phyloP scores from a whole-genome alignment of 1,140 invertebrate species.

The Pseudachorutes palmiensis region DNA sequence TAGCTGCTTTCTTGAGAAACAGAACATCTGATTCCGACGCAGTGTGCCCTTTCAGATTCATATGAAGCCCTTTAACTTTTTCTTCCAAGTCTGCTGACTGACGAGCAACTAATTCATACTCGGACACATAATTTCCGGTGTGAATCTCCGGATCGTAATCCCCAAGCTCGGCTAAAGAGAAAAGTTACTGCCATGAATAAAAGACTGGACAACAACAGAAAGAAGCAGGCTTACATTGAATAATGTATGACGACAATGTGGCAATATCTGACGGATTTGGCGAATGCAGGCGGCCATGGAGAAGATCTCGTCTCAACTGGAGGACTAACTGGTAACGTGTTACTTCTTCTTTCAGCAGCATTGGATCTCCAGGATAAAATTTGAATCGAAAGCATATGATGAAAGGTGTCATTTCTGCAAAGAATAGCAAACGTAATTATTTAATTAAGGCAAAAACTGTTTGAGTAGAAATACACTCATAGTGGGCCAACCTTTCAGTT shows the following conservation, averaged over 20 bases:
- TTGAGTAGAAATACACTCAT: constrained; percentile 37
- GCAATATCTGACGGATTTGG: constrained; percentile 71
- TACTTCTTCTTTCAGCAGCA: constrained; percentile 72
- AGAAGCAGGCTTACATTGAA: constrained; percentile 65
- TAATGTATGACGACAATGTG: constrained; percentile 79
- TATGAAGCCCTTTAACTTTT: constrained; percentile 71
- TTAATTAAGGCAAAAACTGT: constrained; percentile 12
- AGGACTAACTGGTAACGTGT: constrained; percentile 87
- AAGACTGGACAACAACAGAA: background rate
- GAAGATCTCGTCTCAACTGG: constrained; percentile 85
- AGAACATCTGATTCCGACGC: constrained; percentile 67
- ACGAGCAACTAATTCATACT: constrained; percentile 82
- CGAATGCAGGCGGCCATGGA: constrained; percentile 89
- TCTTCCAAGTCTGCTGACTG: constrained; percentile 75
- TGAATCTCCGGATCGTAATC: constrained; percentile 87
- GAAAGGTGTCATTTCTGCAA: constrained; percentile 71
- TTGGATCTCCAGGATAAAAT: constrained; percentile 87
- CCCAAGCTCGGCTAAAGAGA: constrained; percentile 74
- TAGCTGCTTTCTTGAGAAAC: constrained; percentile 77
- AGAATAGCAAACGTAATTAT: too few relatives aligned
- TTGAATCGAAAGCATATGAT: constrained; percentile 87
- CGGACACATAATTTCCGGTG: constrained; percentile 77
- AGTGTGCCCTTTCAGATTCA: constrained; percentile 61
- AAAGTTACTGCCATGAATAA: too few relatives aligned
- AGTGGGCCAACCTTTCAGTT: constrained; percentile 96